Evolutionary conservation across 2,113 vertebrate genomes (phyloP), one percentile per base, ranked within the genome.

Genomic region (Pyxicephalus adspersus): DNA sequence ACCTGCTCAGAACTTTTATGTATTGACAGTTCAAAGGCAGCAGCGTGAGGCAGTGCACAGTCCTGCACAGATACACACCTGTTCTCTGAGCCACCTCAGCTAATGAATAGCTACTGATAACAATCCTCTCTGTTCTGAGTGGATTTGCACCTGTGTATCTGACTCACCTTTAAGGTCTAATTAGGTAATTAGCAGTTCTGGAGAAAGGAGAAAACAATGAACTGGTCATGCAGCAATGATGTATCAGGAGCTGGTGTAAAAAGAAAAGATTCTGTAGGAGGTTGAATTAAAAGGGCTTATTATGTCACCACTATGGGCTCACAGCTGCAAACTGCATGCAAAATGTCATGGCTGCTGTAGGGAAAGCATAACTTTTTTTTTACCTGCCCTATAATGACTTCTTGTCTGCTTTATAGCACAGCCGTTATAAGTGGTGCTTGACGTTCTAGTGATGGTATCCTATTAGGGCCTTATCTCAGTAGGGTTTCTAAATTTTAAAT

Each of bases 101-200:
- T 68, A 80, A 80, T 63, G 58, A 61, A 64, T 64, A 29, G 67
- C 55, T 71, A 80, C 77, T 64, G 67, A 72, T 80, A 72, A 80
- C 50, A 72, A 72, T 80, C 67, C 77, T 58, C 57, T 64, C 45
- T 72, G 67, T 52, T 64, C 38, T 64, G 8, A 16, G 52, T 23
- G 9, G 19, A 65, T 72, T 51, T 64, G 67, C 78, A 72, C 78
- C 78, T 80, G 78, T 31, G 57, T 31, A 60, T 22, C 64, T 58
- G 77, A 79, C 54, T 80, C 67, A 80, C 78, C 78, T 80, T 51
- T 74, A 77, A 80, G 38, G 70, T 63, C 78, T 71, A 80, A 80
- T 80, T 61, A 72, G 78, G 78, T 72, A 71, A 79, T 64, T 72
- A 72, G 57, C 70, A 63, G 34, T 60, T 61, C 70, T 63, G 23